phyloP scores from a whole-genome alignment of 2,113 vertebrate genomes.

The Bombycilla garrulus region DNA sequence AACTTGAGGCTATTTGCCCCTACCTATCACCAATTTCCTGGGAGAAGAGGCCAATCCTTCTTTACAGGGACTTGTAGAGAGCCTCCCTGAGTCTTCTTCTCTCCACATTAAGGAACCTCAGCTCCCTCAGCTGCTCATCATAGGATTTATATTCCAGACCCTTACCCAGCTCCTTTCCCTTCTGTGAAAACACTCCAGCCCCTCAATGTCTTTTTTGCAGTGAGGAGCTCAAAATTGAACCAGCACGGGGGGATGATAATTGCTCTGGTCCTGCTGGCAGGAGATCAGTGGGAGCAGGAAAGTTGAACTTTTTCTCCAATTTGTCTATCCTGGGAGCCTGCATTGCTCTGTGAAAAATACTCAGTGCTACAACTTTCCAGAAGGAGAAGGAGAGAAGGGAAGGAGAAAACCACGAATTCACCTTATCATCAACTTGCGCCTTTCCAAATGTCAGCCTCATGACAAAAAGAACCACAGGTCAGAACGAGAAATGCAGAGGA shows the following conservation, averaged over 20 bases:
- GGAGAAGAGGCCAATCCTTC: not conserved
- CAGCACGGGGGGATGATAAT: too few relatives aligned
- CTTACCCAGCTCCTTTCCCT: not conserved
- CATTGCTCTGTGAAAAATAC: not conserved
- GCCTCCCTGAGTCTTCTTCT: not conserved
- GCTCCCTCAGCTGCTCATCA: not conserved
- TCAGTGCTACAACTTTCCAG: not conserved
- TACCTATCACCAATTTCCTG: not conserved
- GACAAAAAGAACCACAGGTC: not conserved
- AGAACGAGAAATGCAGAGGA: not conserved
- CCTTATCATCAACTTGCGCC: not conserved
- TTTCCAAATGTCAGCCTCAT: not conserved
- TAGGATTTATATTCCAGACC: not conserved
- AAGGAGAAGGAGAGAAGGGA: not conserved
- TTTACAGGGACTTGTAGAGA: not conserved
- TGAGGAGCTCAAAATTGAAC: not conserved
- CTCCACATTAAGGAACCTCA: not conserved
- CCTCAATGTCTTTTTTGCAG: not conserved
- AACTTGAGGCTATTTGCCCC: not conserved
- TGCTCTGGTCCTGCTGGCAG: not conserved
- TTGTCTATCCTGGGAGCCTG: not conserved
- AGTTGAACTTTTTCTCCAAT: rapidly evolving
- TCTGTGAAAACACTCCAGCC: not conserved
- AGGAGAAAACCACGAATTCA: not conserved
- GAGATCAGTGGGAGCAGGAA: not conserved